Conservation (phyloP, 2,888 invertebrate genomes). For the Timema cristinae region DNA sequence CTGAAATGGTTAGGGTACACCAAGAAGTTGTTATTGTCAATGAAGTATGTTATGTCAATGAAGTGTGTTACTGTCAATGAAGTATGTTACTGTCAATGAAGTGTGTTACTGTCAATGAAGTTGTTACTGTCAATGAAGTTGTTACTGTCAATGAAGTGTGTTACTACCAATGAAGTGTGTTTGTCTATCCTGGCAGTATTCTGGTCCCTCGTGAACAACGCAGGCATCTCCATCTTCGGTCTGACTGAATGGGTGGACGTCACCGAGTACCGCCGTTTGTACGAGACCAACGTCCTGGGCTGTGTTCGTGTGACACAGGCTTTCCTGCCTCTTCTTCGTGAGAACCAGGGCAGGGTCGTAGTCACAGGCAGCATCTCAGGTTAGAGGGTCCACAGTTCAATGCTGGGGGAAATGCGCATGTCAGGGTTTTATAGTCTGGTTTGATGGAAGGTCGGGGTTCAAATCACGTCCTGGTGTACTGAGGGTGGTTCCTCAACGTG, state of each 20-base stretch:
- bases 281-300: conserved; percentile 41
- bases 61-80: background rate
- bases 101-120: background rate
- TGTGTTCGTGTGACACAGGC: conserved; percentile 40
- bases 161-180: background rate
- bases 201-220: conserved; percentile 52
- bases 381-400: background rate
- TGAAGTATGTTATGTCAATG: no score
- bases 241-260: conserved; percentile 48
- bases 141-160: background rate
- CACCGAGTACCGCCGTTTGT: conserved; percentile 41
- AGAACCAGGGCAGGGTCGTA: conserved; percentile 37
- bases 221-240: conserved; percentile 46
- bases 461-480: no score
- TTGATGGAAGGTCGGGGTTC: no score
- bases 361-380: conserved; percentile 37
- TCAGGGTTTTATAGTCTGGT: no score
- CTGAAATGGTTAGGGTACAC: no score
- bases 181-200: conserved; percentile 39
- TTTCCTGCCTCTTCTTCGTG: conserved; percentile 40
- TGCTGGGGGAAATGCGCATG: no score
- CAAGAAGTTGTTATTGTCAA: no score
- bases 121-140: background rate
- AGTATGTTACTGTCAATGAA: background rate
- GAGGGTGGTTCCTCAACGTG: no score